These are phyloP conservation scores for Tympanoctomys barrerae DNA, from an alignment of 2,797 vertebrate genomes.

Conservation along the genomic window DNA sequence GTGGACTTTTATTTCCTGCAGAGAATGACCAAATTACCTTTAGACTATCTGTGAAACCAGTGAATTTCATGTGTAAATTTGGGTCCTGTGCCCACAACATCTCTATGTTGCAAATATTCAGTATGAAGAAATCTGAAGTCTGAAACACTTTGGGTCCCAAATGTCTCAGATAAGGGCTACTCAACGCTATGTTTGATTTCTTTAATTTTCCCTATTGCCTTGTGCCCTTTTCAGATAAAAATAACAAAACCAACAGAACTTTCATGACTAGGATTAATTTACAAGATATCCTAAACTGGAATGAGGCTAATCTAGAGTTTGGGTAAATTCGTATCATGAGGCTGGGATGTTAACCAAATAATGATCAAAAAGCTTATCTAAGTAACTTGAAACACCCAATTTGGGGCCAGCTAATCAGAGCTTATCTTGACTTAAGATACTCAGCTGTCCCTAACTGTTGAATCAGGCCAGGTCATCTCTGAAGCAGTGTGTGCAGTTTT, in stretches of 20 bases:
- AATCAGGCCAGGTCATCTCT: constrained; percentile 76
- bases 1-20: neutral
- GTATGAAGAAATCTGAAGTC: neutral
- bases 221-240: constrained; percentile 17
- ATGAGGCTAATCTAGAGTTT: constrained; percentile 46
- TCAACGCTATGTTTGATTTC: neutral
- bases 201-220: neutral
- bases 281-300: constrained; percentile 3
- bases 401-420: constrained; percentile 70
- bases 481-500: constrained; percentile 50
- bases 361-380: constrained; percentile 56
- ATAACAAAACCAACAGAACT: constrained; percentile 12
- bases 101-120: neutral
- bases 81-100: neutral
- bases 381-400: constrained; percentile 72
- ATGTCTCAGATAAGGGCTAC: neutral
- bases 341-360: constrained; percentile 55
- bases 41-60: neutral
- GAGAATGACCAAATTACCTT: neutral
- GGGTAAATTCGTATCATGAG: constrained; percentile 20
- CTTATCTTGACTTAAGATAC: constrained; percentile 60
- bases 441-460: constrained; percentile 54
- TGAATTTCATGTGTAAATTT: neutral
- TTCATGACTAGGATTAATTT: constrained; percentile 23
- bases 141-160: neutral